Evolutionary conservation across 2,888 invertebrate species (phyloP).

Genomic region (Falcaria lacertinaria): DNA sequence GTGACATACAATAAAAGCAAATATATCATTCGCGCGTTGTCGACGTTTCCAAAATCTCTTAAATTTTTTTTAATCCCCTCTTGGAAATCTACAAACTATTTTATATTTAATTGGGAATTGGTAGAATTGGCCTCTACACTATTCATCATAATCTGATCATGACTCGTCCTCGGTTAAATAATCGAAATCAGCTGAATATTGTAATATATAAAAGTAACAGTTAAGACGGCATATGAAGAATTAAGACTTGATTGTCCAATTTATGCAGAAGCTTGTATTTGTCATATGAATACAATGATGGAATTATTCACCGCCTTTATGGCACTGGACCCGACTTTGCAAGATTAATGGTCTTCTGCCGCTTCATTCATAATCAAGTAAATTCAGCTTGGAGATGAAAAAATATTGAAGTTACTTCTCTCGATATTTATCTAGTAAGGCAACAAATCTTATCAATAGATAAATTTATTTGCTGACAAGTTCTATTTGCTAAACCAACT

Average conservation of each 20-base stretch:
- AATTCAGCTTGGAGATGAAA: neutral
- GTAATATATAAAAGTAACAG: neutral
- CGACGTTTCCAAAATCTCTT: too few species aligned
- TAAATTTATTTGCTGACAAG: constrained; percentile 48
- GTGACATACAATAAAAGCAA: too few species aligned
- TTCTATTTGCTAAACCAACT: constrained; percentile 41
- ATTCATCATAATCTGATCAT: too few species aligned
- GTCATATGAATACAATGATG: neutral
- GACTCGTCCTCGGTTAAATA: neutral
- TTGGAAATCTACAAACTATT: too few species aligned
- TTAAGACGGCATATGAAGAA: neutral
- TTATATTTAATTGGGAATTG: too few species aligned
- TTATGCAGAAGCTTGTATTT: neutral
- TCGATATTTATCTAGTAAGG: constrained; percentile 24
- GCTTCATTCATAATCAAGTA: neutral
- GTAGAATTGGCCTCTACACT: too few species aligned
- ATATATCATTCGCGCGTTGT: too few species aligned
- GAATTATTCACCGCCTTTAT: neutral
- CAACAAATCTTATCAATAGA: constrained; percentile 47
- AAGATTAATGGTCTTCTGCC: neutral
- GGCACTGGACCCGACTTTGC: neutral
- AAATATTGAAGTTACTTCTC: constrained; percentile 14
- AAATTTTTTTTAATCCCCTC: too few species aligned
- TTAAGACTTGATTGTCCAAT: neutral
- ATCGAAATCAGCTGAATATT: neutral